Percentiles rank a stretch among this genome's conserved stretches.
phyloP scores from a whole-genome alignment of 2,888 invertebrate genomes.

The Hirtodrosophila duncani region DNA sequence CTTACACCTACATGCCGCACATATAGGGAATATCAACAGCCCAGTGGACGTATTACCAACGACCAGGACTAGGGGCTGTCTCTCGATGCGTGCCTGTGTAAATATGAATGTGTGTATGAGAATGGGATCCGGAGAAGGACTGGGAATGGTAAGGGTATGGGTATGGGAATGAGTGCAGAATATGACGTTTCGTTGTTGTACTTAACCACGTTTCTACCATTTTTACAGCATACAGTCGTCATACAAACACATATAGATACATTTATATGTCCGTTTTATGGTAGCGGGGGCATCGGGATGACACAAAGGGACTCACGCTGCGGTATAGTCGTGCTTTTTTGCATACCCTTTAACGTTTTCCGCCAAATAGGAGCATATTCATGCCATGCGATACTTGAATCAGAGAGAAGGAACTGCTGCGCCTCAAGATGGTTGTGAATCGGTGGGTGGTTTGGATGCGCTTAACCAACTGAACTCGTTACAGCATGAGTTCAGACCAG shows the following conservation, averaged over 20 bases:
- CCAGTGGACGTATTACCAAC: too few species aligned
- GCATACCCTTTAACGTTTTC: constrained; percentile 4
- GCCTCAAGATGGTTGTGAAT: too few species aligned
- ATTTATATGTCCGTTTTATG: not conserved
- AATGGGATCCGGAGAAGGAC: not conserved
- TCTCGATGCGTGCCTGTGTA: constrained; percentile 7
- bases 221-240: not conserved
- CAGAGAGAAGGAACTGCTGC: too few species aligned
- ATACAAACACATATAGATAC: constrained; percentile 2
- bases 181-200: constrained; percentile 18
- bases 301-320: not conserved
- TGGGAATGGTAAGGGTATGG: not conserved
- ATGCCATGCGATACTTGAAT: too few species aligned
- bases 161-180: constrained; percentile 10
- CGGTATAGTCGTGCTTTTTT: not conserved
- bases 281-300: not conserved
- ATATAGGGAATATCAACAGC: too few species aligned
- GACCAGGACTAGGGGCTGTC: too few species aligned
- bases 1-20: not conserved
- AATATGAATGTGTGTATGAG: not conserved
- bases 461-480: too few species aligned
- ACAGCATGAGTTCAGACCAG: too few species aligned
- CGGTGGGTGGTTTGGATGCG: too few species aligned
- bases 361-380: too few species aligned
- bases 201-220: constrained; percentile 19